Base-by-base conservation (phyloP, 2,797 vertebrate species). In the Hafferia zeledoni region DNA sequence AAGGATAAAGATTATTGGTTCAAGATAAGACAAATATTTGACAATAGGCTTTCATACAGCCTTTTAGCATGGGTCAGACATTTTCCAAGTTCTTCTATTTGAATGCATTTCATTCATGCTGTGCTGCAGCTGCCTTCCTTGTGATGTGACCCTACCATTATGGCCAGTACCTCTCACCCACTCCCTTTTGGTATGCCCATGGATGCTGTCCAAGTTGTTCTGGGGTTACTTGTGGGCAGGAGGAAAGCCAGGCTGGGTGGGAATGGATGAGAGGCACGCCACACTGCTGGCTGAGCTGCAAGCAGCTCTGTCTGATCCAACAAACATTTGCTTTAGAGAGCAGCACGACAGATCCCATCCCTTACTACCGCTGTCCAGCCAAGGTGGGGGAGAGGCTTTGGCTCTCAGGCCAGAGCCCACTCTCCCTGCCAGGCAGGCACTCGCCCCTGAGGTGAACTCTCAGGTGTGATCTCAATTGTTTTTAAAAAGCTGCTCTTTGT, bases 1-100 rank as follows among this genome's bases (percentile, higher is more conserved):
- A 53, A 76, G 31, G 61, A 87, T 80, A 59, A 95, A 94, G 93
- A 96, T 65, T 89, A 87, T 41, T 27, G n/a, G 49, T 52, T 74
- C 60, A 71, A 93, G 93, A 95, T 87, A 93, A 96, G 87, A 87
- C 88, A 96, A 96, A 81, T 94, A 89, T 95, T 96, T 95, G 89
- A 64, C 74, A 84, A 78, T 56, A 80, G 85, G 89, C 72, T 95
- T 92, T 96, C 63, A 83, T 69, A 81, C 27, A 65, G 72, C 88
- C 83, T 94, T 83, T 95, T 80, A 80, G 43, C 69, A 47, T 2
- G 20, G 77, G 78, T 91, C 90, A 95, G 85, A 70, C 83, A 80
- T 95, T 93, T 94, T 93, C 85, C 87, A 74, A 57, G 78, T 79
- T 90, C 87, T 60, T 93, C 76, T 83, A 3, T 53, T 70, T 87